Percentiles rank a stretch among this genome's conserved stretches.
phyloP scores from a whole-genome alignment of 2,113 vertebrate genomes.

The Serranochromis macrocephalus region DNA sequence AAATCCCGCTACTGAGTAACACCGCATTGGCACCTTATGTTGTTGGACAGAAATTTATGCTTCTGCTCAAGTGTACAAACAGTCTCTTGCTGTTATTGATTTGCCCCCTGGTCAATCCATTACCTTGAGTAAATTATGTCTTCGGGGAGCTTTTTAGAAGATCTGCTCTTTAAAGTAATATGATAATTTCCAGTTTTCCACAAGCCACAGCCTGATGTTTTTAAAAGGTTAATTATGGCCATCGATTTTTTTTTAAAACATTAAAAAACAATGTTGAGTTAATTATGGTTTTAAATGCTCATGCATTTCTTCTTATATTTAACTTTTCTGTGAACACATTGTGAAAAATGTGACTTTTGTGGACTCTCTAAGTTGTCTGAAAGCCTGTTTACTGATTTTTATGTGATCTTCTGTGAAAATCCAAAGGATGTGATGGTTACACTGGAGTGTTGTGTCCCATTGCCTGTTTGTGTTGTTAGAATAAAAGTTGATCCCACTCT shows the following conservation, averaged over 20 bases:
- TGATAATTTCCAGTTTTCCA: background rate
- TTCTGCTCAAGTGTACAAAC: conserved; percentile 23
- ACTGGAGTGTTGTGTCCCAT: background rate
- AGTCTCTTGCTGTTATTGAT: conserved; percentile 33
- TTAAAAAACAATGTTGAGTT: background rate
- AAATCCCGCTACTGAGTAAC: background rate
- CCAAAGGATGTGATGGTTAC: background rate
- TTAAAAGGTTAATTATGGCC: background rate
- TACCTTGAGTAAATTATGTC: conserved; percentile 22
- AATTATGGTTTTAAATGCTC: background rate
- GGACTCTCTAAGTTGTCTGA: background rate
- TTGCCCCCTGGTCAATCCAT: conserved; percentile 30
- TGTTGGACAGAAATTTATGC: conserved; percentile 38
- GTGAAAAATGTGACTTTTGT: background rate
- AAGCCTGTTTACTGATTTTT: background rate
- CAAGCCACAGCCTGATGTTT: background rate
- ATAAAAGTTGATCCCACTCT: background rate
- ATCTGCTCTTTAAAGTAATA: background rate
- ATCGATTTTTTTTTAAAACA: background rate
- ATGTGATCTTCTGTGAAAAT: background rate
- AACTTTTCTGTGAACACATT: background rate
- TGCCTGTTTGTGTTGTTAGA: background rate
- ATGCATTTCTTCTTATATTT: background rate
- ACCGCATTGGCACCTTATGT: background rate
- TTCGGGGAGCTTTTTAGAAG: conserved; percentile 13